Evolutionary conservation across 1,140 invertebrate species (phyloP).

Genomic region (Lineus longissimus): DNA sequence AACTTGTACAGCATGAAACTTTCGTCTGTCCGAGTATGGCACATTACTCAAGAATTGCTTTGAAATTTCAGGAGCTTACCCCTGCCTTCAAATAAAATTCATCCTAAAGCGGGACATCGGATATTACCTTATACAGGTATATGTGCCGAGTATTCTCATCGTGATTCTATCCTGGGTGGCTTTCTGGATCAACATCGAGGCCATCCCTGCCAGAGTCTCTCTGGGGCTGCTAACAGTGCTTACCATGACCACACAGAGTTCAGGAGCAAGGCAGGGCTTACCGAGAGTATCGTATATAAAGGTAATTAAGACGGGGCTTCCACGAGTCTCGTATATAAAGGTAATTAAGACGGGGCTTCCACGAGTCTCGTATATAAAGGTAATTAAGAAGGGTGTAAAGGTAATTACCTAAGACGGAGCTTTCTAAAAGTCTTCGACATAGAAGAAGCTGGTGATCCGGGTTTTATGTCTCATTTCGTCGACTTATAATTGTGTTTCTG

Average conservation of each 20-base stretch:
- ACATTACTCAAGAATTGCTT: no score
- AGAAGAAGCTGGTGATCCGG: no score
- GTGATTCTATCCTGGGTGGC: slow-evolving; percentile 49
- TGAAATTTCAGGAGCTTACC: slow-evolving; percentile 14
- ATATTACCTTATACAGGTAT: slow-evolving; percentile 12
- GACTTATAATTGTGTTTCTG: no score
- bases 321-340: not conserved
- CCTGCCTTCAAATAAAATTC: slow-evolving; percentile 13
- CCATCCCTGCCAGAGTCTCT: slow-evolving; percentile 54
- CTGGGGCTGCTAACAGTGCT: slow-evolving; percentile 36
- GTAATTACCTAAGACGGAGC: no score
- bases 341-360: not conserved
- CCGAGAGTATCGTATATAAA: slow-evolving; percentile 1
- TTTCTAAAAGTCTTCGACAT: no score
- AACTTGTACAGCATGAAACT: no score
- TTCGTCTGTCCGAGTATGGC: no score
- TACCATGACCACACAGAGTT: slow-evolving; percentile 35
- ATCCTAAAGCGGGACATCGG: slow-evolving; percentile 9
- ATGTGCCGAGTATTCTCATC: slow-evolving; percentile 11
- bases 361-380: not conserved
- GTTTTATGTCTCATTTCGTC: no score
- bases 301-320: not conserved
- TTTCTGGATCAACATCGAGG: slow-evolving; percentile 70
- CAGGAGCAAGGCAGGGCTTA: not conserved
- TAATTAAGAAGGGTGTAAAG: no score